Conservation (phyloP, 2,797 vertebrate genomes). For the Coilia nasus region DNA sequence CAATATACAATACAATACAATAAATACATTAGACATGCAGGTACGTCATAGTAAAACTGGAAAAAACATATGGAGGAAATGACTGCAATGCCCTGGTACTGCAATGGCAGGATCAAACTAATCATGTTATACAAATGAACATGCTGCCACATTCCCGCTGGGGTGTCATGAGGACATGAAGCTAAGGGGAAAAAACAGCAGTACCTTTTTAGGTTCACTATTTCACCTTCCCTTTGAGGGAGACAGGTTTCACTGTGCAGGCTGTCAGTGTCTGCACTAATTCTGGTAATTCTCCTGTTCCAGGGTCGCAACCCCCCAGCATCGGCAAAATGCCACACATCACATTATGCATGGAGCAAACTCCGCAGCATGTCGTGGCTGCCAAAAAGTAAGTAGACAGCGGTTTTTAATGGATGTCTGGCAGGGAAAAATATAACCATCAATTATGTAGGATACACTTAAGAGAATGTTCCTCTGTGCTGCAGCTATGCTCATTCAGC, state of each 20-base stretch:
- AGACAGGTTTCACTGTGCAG: neutral
- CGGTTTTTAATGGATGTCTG: neutral
- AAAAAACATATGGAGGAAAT: no score
- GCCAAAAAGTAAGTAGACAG: neutral
- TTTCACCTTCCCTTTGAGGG: neutral
- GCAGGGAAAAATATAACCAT: slow-evolving; percentile 1
- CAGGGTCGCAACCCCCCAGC: neutral
- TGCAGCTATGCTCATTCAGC: neutral
- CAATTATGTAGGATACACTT: neutral
- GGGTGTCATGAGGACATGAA: neutral
- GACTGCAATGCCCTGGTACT: no score
- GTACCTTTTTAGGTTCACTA: neutral
- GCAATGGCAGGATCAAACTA: no score
- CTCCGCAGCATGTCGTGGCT: neutral
- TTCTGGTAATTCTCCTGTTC: neutral
- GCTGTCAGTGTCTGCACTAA: neutral
- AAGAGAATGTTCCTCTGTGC: neutral
- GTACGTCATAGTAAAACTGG: no score
- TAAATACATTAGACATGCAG: no score
- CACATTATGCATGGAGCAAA: neutral
- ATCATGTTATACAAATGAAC: no score
- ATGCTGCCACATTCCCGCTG: no score
- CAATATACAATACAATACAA: no score
- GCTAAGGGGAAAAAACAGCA: no score
- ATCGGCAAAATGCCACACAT: neutral